Percentiles rank a stretch among this genome's conserved stretches.
phyloP scores from a whole-genome alignment of 2,113 vertebrate genomes.

The Globicephala melas region DNA sequence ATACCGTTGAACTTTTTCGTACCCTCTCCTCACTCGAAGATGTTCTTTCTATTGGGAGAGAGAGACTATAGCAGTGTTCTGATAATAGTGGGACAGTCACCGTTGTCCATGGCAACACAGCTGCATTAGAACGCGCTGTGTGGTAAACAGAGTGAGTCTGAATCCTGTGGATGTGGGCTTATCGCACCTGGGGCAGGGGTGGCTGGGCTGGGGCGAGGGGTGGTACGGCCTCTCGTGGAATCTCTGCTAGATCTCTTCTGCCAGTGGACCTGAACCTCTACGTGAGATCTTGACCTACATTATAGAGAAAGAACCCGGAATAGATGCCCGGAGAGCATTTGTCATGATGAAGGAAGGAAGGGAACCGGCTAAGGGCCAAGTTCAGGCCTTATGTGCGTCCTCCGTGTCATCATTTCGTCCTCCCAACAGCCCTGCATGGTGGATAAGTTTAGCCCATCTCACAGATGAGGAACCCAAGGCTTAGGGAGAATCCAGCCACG shows the following conservation, averaged over 20 bases:
- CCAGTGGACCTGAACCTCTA: background rate
- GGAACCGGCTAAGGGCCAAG: background rate
- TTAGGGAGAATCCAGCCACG: background rate
- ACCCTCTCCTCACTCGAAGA: background rate
- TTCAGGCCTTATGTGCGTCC: background rate
- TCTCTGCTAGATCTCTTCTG: background rate
- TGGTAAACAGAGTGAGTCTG: background rate
- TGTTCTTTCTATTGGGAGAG: background rate
- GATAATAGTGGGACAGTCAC: background rate
- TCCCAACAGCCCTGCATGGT: background rate
- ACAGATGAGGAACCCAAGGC: background rate
- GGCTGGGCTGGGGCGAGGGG: accelerated
- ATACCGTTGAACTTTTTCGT: background rate
- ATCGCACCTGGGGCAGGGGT: background rate
- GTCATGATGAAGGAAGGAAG: background rate
- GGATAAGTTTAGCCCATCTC: background rate
- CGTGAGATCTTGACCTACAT: background rate
- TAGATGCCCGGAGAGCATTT: background rate
- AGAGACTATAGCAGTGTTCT: background rate
- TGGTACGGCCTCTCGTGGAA: accelerated
- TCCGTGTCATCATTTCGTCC: background rate
- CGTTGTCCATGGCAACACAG: constrained; percentile 47
- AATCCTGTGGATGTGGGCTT: background rate
- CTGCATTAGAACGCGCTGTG: background rate
- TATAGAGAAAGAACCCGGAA: background rate